These are phyloP conservation scores for Drosophila sulfurigaster DNA, from an alignment of 1,140 invertebrate genomes.

Conservation along the genomic window DNA sequence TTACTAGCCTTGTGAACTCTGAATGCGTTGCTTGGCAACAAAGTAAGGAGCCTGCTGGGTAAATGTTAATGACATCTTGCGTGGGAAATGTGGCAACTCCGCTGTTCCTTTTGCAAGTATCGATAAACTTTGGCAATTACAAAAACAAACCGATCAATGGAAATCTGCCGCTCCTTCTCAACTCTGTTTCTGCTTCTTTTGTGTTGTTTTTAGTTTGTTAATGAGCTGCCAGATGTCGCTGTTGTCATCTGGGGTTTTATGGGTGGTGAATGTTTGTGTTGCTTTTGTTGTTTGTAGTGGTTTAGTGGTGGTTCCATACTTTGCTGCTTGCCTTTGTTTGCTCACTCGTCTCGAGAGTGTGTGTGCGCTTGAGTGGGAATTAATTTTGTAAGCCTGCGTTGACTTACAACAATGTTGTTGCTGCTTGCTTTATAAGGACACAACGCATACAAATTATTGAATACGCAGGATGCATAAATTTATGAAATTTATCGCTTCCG, in stretches of 20 bases:
- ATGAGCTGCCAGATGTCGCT: constrained; percentile 64
- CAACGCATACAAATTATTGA: constrained; percentile 48
- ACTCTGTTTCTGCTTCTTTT: not conserved
- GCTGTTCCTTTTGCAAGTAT: constrained; percentile 25
- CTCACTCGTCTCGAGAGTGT: not conserved
- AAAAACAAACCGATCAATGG: constrained; percentile 23
- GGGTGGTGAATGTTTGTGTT: constrained; percentile 59
- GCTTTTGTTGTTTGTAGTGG: not conserved
- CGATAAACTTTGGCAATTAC: constrained; percentile 49
- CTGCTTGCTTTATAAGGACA: constrained; percentile 23
- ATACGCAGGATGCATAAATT: constrained; percentile 41
- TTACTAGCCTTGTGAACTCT: not conserved
- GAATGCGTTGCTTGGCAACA: constrained; percentile 29
- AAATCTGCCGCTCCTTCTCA: constrained; percentile 21
- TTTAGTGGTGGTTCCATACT: constrained; percentile 45
- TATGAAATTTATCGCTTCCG: constrained; percentile 58
- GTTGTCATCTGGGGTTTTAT: constrained; percentile 63
- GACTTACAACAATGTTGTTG: not conserved
- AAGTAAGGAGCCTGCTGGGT: not conserved
- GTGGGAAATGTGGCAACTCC: constrained; percentile 26
- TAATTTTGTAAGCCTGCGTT: constrained; percentile 42
- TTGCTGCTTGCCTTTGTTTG: constrained; percentile 23
- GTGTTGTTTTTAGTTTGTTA: constrained; percentile 56
- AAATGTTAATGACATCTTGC: constrained; percentile 32
- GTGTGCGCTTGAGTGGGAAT: constrained; percentile 49